Conservation (phyloP, 35 echinoderm and acorn worm genomes). For the Heliocidaris erythrogramma region DNA sequence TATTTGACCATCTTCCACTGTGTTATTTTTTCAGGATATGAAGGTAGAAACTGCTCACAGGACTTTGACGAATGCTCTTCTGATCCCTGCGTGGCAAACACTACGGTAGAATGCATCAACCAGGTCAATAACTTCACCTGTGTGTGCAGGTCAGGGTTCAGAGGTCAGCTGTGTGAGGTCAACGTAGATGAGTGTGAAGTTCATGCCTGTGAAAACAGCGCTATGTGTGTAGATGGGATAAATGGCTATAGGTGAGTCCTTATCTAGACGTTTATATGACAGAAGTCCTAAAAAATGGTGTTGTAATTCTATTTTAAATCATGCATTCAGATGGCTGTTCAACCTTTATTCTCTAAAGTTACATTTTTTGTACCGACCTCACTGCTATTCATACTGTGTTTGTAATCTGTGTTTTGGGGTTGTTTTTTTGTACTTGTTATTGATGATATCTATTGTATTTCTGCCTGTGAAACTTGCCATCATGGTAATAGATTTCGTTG, state of each 20-base stretch:
- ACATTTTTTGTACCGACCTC: too few species aligned
- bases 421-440: too few species aligned
- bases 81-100: slow-evolving; percentile 50
- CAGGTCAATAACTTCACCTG: slow-evolving; percentile 60
- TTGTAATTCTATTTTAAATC: neutral
- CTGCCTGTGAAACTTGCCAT: neutral
- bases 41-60: slow-evolving; percentile 56
- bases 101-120: slow-evolving; percentile 59
- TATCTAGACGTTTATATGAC: neutral
- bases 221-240: slow-evolving; percentile 64
- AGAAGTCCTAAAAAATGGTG: neutral
- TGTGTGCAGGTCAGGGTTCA: slow-evolving; percentile 59
- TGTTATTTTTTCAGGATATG: slow-evolving; percentile 47
- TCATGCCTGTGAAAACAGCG: slow-evolving; percentile 58
- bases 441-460: neutral
- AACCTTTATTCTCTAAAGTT: too few species aligned
- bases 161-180: slow-evolving; percentile 49
- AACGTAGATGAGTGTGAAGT: slow-evolving; percentile 77
- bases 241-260: slow-evolving; percentile 51
- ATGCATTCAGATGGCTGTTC: too few species aligned
- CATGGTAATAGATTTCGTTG: neutral
- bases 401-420: too few species aligned
- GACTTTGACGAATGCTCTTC: slow-evolving; percentile 73
- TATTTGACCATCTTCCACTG: too few species aligned
- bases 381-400: too few species aligned